These are phyloP conservation scores for Aleiodes sp. DNA, from an alignment of 1,140 invertebrate species.

Conservation along the genomic window DNA sequence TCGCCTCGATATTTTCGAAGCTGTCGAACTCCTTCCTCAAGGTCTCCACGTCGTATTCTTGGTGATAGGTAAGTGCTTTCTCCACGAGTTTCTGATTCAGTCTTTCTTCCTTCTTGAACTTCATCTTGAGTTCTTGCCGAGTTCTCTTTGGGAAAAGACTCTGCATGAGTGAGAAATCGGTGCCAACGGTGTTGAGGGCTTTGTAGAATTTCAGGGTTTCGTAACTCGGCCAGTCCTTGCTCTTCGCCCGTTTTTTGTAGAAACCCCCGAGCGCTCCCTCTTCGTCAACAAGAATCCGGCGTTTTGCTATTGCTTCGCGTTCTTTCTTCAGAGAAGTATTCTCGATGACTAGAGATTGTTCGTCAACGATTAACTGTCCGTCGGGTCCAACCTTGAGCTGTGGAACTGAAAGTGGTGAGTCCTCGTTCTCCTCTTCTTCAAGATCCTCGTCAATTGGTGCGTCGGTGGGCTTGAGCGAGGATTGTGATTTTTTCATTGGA, in stretches of 20 bases:
- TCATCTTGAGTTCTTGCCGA: constrained; percentile 83
- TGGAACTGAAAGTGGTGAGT: constrained; percentile 74
- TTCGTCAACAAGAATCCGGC: constrained; percentile 74
- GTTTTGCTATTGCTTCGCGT: constrained; percentile 72
- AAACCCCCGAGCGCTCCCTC: constrained; percentile 71
- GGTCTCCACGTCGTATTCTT: constrained; percentile 66
- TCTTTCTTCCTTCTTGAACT: constrained; percentile 75
- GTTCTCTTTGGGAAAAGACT: constrained; percentile 82
- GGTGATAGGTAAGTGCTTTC: constrained; percentile 65
- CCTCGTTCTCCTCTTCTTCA: constrained; percentile 50
- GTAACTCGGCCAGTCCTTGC: constrained; percentile 73
- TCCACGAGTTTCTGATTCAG: constrained; percentile 68
- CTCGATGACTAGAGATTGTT: constrained; percentile 85
- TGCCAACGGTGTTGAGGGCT: constrained; percentile 86
- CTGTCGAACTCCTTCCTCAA: constrained; percentile 63
- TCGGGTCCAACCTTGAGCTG: constrained; percentile 89
- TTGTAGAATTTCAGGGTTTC: constrained; percentile 89
- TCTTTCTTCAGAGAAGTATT: constrained; percentile 73
- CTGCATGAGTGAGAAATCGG: constrained; percentile 89
- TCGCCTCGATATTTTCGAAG: constrained; percentile 31
- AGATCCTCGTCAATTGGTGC: not conserved
- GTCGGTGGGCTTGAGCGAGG: constrained; percentile 26
- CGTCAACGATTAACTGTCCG: constrained; percentile 87
- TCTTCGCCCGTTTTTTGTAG: constrained; percentile 72
- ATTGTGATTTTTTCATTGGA: constrained; percentile 67